Base-by-base conservation (phyloP, 2,888 invertebrate genomes). In the Balanococcus diminutus region DNA sequence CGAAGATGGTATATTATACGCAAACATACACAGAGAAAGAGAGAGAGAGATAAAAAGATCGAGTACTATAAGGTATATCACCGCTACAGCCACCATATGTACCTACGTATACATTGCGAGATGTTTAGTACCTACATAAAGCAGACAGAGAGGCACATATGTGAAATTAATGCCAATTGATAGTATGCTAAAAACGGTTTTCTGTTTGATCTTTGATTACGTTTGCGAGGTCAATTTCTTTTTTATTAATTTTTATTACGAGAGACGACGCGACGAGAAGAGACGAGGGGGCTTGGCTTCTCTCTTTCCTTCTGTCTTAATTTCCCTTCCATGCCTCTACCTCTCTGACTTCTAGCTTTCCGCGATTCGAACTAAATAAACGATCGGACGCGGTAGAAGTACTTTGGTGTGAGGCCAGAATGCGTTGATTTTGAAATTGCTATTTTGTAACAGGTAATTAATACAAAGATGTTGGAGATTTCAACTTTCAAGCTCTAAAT, bases 401-500 rank as follows among this genome's bases (percentile, higher is more conserved):
- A 67, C 67, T 67, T 75, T 75, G 75, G 75, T 75, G 75, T 75
- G 75, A n/a, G 75, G 75, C 75, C 75, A 75, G 75, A 75, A 75
- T 51, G 6, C 36, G 75, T 75, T 75, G 75, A 75, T 75, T 75
- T 75, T 75, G 32, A 75, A 75, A 75, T 75, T 75, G 32, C 67
- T 1, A 67, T 75, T 75, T 75, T 16, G 75, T 75, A 75, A 75
- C 75, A 32, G 75, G 75, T 75, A 75, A 75, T 75, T 75, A 75
- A 67, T 6, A n/a, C 16, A n/a, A 9, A n/a, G n/a, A n/a, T n/a
- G n/a, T n/a, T n/a, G n/a, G n/a, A n/a, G n/a, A n/a, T n/a, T n/a
- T n/a, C n/a, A n/a, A n/a, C n/a, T n/a, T n/a, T n/a, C n/a, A n/a
- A n/a, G n/a, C n/a, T n/a, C n/a, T n/a, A n/a, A n/a, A n/a, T n/a